Base-by-base conservation (phyloP, 2,888 invertebrate genomes). In the Temnothorax rugatulus region DNA sequence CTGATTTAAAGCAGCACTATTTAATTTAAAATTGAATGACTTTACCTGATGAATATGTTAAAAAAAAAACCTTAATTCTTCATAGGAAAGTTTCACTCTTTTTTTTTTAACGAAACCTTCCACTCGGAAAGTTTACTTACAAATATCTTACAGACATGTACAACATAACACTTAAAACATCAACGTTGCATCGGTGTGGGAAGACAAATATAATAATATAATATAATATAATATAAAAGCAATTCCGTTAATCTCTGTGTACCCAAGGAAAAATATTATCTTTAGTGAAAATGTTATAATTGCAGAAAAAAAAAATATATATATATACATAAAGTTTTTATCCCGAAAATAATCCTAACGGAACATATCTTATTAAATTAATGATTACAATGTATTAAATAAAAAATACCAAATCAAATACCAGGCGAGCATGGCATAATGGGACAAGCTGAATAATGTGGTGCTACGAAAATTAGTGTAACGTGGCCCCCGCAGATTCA, bases 391-490 rank as follows among this genome's bases (percentile, higher is more conserved):
- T 81, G 34, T 81, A 71, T 81, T 47, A 73, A 73, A 44, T 77
- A 69, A 82, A 75, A 77, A 82, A 68, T 82, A 71, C 44, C 57
- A 82, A 66, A 84, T 77, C 63, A 87, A 90, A 86, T 88, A 90
- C 88, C 90, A 92, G 91, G 88, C 89, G 91, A 89, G 91, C 86
- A 85, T 88, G 73, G 84, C 91, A 87, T 90, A 91, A 88, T 94
- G 95, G 95, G 95, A 95, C 95, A 96, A 96, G 96, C 96, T 96
- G 96, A 96, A 96, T 96, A 96, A 96, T 96, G 96, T 96, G 96
- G 96, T 96, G 96, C 96, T 96, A 96, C 96, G 96, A 94, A 88
- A 89, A 91, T 93, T 91, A 94, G 90, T 93, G 85, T 91, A 93
- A 95, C 96, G 96, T 95, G 96, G 95, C 95, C 95, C 95, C 94